phyloP scores from a whole-genome alignment of 2,113 vertebrate species.

The Illadopsis cleaveri region DNA sequence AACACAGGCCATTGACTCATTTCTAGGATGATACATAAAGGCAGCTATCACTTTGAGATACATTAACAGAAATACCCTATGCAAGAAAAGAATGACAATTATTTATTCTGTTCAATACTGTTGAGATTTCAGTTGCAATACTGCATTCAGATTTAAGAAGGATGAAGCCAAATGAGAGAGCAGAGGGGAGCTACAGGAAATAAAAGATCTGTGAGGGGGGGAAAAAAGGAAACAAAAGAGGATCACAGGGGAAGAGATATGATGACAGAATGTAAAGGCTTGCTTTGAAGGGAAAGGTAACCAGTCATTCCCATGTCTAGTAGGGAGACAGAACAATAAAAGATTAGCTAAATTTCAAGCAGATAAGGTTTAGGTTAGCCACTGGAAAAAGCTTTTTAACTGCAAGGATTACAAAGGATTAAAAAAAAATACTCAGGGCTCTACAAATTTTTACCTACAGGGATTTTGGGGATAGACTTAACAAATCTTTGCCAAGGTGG shows the following conservation, averaged over 20 bases:
- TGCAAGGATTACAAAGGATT: slow-evolving; percentile 34
- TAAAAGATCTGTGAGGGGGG: background rate
- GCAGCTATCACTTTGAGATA: background rate
- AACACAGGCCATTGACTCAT: background rate
- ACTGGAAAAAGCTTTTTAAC: slow-evolving; percentile 8
- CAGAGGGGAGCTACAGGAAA: background rate
- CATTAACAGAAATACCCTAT: background rate
- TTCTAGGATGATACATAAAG: background rate
- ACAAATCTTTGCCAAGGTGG: background rate
- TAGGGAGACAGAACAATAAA: background rate
- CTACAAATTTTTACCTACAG: background rate
- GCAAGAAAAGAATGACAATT: background rate
- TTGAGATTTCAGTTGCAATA: background rate
- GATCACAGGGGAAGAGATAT: background rate
- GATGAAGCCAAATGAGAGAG: slow-evolving; percentile 12
- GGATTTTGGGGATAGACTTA: background rate
- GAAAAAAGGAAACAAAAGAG: background rate
- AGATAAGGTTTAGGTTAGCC: slow-evolving; percentile 12
- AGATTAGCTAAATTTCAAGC: background rate
- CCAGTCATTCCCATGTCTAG: background rate
- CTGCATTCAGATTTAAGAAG: background rate
- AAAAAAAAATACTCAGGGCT: background rate
- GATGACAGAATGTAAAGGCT: background rate
- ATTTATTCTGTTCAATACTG: slow-evolving; percentile 11
- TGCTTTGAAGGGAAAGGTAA: slow-evolving; percentile 18